Conservation (phyloP, 1,140 invertebrate species). For the Cotesia chilonis region DNA sequence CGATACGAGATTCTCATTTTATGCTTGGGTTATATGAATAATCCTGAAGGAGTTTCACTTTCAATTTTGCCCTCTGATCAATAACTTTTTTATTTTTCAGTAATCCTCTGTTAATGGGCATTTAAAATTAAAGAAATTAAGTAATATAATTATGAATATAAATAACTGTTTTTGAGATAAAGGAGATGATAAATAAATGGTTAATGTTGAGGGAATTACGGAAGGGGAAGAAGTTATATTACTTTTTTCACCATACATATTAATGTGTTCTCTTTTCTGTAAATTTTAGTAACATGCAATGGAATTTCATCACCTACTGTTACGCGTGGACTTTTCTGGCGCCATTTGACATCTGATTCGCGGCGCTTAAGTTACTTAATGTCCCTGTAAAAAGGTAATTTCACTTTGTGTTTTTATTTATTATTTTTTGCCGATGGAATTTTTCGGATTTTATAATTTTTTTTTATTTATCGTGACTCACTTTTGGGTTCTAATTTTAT, state of each 20-base stretch:
- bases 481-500: no score
- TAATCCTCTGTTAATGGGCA: conserved; percentile 11
- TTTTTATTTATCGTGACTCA: not conserved
- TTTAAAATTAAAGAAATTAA: conserved; percentile 15
- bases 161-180: not conserved
- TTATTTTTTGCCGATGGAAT: not conserved
- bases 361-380: conserved; percentile 6
- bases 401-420: not conserved
- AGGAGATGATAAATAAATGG: no score
- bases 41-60: conserved; percentile 28
- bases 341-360: conserved; percentile 22
- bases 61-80: conserved; percentile 23
- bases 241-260: conserved; percentile 5
- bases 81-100: conserved; percentile 16
- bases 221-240: conserved; percentile 11
- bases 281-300: not conserved
- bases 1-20: conserved; percentile 18
- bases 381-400: conserved; percentile 8
- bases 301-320: conserved; percentile 29
- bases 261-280: not conserved
- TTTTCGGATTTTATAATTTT: not conserved
- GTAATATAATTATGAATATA: conserved; percentile 3
- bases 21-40: conserved; percentile 7
- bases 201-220: conserved; percentile 17
- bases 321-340: conserved; percentile 35